A percentile compares a stretch with the other conserved stretches of the same genome.
phyloP scores from a whole-genome alignment of 92 coral and sea anemone species.

The Paramuricea clavata region DNA sequence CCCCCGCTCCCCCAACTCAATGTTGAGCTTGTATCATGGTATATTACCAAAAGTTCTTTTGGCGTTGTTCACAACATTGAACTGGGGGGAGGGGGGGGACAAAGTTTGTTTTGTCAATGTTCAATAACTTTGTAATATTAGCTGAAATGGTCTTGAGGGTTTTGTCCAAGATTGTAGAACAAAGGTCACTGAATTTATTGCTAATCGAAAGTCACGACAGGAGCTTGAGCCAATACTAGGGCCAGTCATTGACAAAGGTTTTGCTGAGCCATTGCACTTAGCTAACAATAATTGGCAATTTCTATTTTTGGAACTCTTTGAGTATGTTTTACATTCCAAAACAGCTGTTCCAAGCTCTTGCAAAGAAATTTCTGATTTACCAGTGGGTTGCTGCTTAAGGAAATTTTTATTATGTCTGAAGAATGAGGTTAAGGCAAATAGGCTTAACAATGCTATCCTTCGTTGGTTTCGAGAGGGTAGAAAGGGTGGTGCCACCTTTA shows the following conservation, averaged over 20 bases:
- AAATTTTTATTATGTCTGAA: not conserved
- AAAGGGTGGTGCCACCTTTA: not conserved
- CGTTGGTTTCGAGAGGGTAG: constrained; percentile 27
- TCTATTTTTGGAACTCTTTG: constrained; percentile 1
- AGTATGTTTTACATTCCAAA: not conserved
- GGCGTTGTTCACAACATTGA: too few relatives aligned
- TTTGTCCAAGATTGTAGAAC: too few relatives aligned
- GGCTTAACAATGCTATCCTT: not conserved
- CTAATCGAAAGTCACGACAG: constrained; percentile 64
- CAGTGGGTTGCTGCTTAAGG: not conserved
- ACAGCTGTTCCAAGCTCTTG: not conserved
- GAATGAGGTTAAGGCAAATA: not conserved
- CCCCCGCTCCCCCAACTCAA: too few relatives aligned
- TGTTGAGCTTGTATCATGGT: too few relatives aligned
- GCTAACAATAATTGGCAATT: constrained; percentile 47
- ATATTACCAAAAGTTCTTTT: too few relatives aligned
- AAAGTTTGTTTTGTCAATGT: too few relatives aligned
- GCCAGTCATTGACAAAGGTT: constrained; percentile 57
- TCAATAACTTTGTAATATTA: too few relatives aligned
- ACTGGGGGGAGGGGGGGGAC: too few relatives aligned
- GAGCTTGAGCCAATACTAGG: constrained; percentile 62
- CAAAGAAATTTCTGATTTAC: constrained; percentile 13
- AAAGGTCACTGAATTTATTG: constrained; percentile 56
- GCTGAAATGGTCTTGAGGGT: too few relatives aligned
- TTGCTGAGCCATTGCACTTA: too few relatives aligned